phyloP scores from a whole-genome alignment of 2,888 invertebrate species.

The Arge pagana region DNA sequence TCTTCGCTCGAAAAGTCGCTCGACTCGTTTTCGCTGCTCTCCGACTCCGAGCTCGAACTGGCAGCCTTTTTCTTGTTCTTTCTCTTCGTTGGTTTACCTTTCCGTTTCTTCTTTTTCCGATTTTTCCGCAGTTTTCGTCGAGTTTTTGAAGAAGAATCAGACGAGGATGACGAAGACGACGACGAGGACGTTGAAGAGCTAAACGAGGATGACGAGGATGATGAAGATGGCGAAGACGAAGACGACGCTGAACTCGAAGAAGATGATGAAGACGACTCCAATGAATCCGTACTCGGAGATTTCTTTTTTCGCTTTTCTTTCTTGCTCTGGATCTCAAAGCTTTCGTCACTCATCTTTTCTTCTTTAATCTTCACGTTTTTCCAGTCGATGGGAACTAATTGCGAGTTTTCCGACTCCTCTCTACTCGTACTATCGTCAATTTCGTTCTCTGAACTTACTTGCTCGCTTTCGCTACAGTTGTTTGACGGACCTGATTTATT shows the following conservation, averaged over 20 bases:
- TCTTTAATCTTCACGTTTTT: conserved; percentile 48
- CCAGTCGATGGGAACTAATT: conserved; percentile 48
- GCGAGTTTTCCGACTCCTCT: conserved; percentile 32
- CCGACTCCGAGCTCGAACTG: conserved; percentile 37
- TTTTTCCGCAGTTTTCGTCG: conserved; percentile 24
- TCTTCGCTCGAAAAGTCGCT: conserved; percentile 41
- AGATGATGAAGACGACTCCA: conserved; percentile 27
- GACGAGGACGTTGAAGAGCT: too few species aligned
- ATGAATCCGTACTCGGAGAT: conserved; percentile 32
- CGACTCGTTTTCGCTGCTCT: conserved; percentile 43
- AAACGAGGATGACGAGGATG: conserved; percentile 8
- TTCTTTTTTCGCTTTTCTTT: conserved; percentile 21
- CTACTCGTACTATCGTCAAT: conserved; percentile 7
- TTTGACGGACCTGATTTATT: too few species aligned
- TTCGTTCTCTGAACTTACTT: neutral
- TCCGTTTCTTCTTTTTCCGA: neutral
- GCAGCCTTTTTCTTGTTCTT: conserved; percentile 26
- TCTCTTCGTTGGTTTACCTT: neutral
- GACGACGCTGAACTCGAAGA: neutral
- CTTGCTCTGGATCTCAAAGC: conserved; percentile 26
- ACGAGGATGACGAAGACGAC: conserved; percentile 30
- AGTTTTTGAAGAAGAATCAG: conserved; percentile 40
- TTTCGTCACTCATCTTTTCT: conserved; percentile 46
- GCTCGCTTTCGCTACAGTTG: too few species aligned
- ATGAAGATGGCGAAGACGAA: conserved; percentile 17